Evolutionary conservation across 37 sponge, comb jelly and placozoan species (phyloP), one percentile per base, ranked within the genome.

Genomic region (Theonella swinhoei): DNA sequence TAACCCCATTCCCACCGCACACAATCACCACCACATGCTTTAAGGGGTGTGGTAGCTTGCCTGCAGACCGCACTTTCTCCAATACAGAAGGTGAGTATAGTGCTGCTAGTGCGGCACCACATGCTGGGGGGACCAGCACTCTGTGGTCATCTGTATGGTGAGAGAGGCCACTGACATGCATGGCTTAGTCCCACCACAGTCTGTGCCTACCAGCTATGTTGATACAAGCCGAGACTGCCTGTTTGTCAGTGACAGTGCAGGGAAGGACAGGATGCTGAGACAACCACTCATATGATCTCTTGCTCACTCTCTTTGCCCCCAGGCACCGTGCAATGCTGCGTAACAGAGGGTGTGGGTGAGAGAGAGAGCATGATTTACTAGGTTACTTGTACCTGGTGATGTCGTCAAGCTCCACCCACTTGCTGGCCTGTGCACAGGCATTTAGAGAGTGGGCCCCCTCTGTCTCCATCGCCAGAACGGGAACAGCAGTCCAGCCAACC

Each of bases 401-500:
- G 43, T 64, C 89, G 33, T 77, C 72, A 26, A 98, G 64, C 36
- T 80, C 72, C 3, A 85, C 87, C 81, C 88, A 88, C 24, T 90
- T 40, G 0, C 88, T 89, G 25, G 88, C 81, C 36, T 67, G 37
- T 5, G 60, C 76, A 72, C 97, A 94, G 4, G 84, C 87, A 80
- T 87, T 85, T 9, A 98, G 85, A 37, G 90, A 89, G 77, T 92
- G 88, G 1, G 93, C 91, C 29, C 99, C 99, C 1, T 74, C 47
- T 1, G 99, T 98, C 84, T 98, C 99, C 91, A 96, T 86, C 42
- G 95, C 97, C 74, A 98, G 74, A 26, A 98, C 87, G 1, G 97
- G 95, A 9, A 94, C 87, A 40, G 86, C 76, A 17, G 20, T 71
- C 98, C 98, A 98, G 37, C 93, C 95, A 29, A 87, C 83, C 19